A percentile compares a stretch with the other conserved stretches of the same genome.
phyloP scores from a whole-genome alignment of 2,113 vertebrate species.

The Vanacampus margaritifer region DNA sequence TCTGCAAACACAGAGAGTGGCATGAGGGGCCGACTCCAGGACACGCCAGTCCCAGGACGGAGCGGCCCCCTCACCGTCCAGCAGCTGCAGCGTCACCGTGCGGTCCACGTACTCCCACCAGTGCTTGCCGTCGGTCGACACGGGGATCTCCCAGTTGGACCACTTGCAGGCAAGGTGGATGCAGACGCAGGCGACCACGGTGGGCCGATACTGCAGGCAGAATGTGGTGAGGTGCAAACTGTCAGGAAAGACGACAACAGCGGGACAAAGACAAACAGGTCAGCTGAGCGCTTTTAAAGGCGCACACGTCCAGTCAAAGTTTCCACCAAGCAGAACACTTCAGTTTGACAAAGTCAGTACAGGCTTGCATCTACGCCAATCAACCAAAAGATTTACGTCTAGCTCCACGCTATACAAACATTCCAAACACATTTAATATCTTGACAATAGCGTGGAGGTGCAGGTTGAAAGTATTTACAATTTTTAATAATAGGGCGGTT shows the following conservation, averaged over 20 bases:
- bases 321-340: background rate
- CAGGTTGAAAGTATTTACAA: background rate
- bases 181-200: constrained; percentile 96
- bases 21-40: background rate
- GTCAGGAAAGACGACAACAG: constrained; percentile 43
- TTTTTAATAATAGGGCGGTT: background rate
- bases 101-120: constrained; percentile 99
- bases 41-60: too few relatives aligned
- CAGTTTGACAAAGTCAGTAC: background rate
- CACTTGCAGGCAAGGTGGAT: constrained; percentile 99
- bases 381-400: background rate
- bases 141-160: constrained; percentile 99
- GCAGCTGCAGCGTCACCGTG: constrained; percentile 88
- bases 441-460: too few relatives aligned
- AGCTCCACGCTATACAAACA: too few relatives aligned
- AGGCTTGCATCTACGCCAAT: background rate
- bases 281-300: constrained; percentile 6
- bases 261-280: background rate
- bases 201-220: constrained; percentile 98
- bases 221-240: constrained; percentile 99
- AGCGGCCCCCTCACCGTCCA: constrained; percentile 80
- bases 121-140: constrained; percentile 94
- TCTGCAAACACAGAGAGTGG: constrained; percentile 72
- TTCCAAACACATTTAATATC: too few relatives aligned
- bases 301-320: background rate